phyloP scores from a whole-genome alignment of 2,113 vertebrate genomes.

The Peromyscus polionotus region DNA sequence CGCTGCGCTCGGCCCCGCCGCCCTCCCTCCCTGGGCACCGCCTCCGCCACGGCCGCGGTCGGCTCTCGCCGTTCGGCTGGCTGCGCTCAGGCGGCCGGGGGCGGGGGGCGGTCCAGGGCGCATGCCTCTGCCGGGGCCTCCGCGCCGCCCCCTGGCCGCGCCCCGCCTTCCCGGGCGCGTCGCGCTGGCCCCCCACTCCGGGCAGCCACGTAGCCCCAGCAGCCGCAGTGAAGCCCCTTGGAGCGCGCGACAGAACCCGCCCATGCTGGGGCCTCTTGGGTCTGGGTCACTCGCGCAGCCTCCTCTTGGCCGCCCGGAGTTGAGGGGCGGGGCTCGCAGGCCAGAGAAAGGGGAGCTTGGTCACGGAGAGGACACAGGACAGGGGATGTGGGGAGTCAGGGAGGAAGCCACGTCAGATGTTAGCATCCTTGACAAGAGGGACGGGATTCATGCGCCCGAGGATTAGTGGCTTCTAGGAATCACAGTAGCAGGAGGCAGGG shows the following conservation, averaged over 20 bases:
- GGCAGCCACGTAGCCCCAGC: not conserved
- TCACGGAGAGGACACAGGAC: not conserved
- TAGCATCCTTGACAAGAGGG: not conserved
- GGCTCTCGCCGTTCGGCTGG: constrained; percentile 50
- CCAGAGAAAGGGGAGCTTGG: not conserved
- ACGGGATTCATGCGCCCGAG: not conserved
- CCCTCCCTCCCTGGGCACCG: constrained; percentile 27
- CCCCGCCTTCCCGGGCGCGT: not conserved
- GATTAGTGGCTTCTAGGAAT: not conserved
- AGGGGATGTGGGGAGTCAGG: not conserved
- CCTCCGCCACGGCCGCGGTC: constrained; percentile 49
- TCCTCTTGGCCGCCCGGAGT: not conserved
- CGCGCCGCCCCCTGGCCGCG: constrained; percentile 51
- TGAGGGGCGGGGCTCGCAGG: not conserved
- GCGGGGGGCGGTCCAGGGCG: constrained; percentile 75
- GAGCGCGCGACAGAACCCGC: not conserved
- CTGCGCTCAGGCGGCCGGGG: constrained; percentile 61
- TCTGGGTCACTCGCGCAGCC: not conserved
- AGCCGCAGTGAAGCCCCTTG: not conserved
- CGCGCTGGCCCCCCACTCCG: not conserved
- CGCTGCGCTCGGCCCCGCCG: not conserved
- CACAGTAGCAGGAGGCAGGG: not conserved
- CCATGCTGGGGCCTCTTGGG: not conserved
- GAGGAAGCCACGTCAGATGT: not conserved
- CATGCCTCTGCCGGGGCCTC: constrained; percentile 63